phyloP scores from a whole-genome alignment of 2,888 invertebrate genomes.

The Melinaea menophilus region DNA sequence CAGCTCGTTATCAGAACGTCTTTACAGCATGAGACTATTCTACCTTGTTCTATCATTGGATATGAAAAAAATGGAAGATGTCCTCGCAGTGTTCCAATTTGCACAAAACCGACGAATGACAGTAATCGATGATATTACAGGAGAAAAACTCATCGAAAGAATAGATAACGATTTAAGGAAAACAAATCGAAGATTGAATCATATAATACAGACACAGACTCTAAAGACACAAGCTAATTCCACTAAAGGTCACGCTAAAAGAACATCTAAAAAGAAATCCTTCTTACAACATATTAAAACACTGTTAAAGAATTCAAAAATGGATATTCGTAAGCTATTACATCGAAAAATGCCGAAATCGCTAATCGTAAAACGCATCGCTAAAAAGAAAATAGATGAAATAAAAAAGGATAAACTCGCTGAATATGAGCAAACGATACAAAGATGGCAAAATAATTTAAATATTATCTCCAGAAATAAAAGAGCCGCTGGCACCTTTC shows the following conservation, averaged over 20 bases:
- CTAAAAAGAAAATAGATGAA: slow-evolving; percentile 45
- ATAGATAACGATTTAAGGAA: slow-evolving; percentile 39
- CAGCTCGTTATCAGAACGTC: slow-evolving; percentile 37
- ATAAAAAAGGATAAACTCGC: slow-evolving; percentile 40
- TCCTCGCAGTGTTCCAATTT: slow-evolving; percentile 42
- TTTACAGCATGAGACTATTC: slow-evolving; percentile 51
- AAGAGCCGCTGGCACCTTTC: slow-evolving; percentile 39
- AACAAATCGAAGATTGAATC: slow-evolving; percentile 40
- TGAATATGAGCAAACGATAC: slow-evolving; percentile 49
- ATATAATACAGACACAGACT: slow-evolving; percentile 32
- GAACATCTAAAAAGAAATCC: slow-evolving; percentile 39
- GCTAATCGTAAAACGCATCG: slow-evolving; percentile 45
- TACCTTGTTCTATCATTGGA: slow-evolving; percentile 46
- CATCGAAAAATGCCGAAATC: slow-evolving; percentile 44
- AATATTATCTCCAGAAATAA: slow-evolving; percentile 41
- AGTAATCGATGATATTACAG: slow-evolving; percentile 35
- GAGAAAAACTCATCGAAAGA: slow-evolving; percentile 37
- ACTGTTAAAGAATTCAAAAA: slow-evolving; percentile 48
- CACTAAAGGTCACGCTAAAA: not conserved
- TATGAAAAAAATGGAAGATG: slow-evolving; percentile 49
- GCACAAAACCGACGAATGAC: slow-evolving; percentile 46
- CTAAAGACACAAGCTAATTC: slow-evolving; percentile 7
- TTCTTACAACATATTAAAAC: slow-evolving; percentile 51
- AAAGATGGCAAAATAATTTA: slow-evolving; percentile 52
- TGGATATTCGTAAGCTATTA: slow-evolving; percentile 43